These are phyloP conservation scores for Diarsia dahlii DNA, from an alignment of 2,888 invertebrate species.

Conservation along the genomic window DNA sequence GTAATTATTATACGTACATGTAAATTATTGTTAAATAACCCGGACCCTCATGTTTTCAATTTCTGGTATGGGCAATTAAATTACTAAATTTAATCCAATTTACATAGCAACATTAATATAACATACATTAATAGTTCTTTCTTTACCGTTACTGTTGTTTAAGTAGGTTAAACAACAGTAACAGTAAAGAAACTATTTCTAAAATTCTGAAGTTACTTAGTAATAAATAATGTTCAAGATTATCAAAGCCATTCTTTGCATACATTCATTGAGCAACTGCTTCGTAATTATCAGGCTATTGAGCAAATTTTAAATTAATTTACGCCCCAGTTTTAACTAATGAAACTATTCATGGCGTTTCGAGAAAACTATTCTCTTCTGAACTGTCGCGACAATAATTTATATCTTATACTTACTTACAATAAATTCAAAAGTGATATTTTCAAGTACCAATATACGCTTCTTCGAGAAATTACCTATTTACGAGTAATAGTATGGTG, in stretches of 20 bases:
- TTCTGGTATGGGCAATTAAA: neutral
- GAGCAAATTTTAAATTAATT: slow-evolving; percentile 51
- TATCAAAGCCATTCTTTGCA: slow-evolving; percentile 29
- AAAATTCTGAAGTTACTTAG: slow-evolving; percentile 18
- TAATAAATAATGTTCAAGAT: slow-evolving; percentile 46
- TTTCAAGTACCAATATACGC: neutral
- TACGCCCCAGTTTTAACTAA: slow-evolving; percentile 37
- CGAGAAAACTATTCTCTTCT: slow-evolving; percentile 29
- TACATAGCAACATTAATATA: no score
- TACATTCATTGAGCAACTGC: slow-evolving; percentile 48
- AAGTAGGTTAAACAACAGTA: neutral
- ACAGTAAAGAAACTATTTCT: slow-evolving; percentile 6
- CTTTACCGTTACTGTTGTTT: no score
- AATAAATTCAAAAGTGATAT: neutral
- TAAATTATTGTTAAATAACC: no score
- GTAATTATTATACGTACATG: no score
- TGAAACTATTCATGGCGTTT: slow-evolving; percentile 48
- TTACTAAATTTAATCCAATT: neutral
- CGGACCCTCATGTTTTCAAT: neutral
- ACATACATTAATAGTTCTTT: no score
- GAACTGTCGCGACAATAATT: neutral
- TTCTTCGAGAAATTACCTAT: no score
- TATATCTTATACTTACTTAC: neutral
- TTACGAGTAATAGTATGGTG: no score
- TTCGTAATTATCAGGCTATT: slow-evolving; percentile 49